These are phyloP conservation scores for Eilema depressum DNA, from an alignment of 2,888 invertebrate genomes.

Conservation along the genomic window DNA sequence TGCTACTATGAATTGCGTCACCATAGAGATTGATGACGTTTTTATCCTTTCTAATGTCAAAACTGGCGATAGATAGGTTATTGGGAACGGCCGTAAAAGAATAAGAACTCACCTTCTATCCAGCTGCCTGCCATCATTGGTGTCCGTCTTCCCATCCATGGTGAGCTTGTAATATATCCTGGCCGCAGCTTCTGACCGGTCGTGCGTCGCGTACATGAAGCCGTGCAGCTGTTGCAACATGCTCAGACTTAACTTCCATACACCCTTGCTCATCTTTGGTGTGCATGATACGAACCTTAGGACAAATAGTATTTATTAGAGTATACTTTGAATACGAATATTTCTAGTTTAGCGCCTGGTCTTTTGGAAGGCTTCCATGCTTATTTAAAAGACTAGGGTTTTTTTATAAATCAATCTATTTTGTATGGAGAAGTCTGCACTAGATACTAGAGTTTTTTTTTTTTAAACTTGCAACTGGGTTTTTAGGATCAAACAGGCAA, in stretches of 20 bases:
- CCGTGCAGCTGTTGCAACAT: constrained; percentile 78
- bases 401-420: too few relatives aligned
- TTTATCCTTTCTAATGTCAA: too few relatives aligned
- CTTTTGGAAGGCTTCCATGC: not conserved
- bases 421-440: too few relatives aligned
- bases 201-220: constrained; percentile 78
- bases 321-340: not conserved
- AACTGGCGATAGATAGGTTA: too few relatives aligned
- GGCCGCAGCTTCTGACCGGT: constrained; percentile 73
- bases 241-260: constrained; percentile 80
- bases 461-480: too few relatives aligned
- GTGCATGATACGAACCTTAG: constrained; percentile 90
- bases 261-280: constrained; percentile 90
- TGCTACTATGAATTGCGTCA: too few relatives aligned
- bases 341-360: not conserved
- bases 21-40: too few relatives aligned
- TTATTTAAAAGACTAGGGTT: too few relatives aligned
- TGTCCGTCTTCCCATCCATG: constrained; percentile 68
- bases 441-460: too few relatives aligned
- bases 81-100: too few relatives aligned
- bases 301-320: not conserved
- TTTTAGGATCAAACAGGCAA: too few relatives aligned
- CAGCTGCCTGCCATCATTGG: constrained; percentile 65
- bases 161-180: constrained; percentile 80
- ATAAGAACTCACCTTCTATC: constrained; percentile 70